These are phyloP conservation scores for Isurus oxyrinchus DNA, from an alignment of 2,113 vertebrate genomes.

Conservation along the genomic window DNA sequence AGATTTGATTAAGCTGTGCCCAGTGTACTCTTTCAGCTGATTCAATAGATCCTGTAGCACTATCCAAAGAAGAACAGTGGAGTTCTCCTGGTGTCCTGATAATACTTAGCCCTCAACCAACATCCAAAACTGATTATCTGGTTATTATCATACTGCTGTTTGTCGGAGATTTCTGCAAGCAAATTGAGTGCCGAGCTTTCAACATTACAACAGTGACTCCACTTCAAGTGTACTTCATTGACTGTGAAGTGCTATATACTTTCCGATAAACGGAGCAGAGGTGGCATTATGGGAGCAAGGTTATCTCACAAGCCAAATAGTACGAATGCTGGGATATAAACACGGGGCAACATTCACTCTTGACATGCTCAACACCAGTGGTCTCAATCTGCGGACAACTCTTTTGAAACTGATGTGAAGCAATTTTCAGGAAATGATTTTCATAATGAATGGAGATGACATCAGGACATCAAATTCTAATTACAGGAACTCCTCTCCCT, in stretches of 20 bases:
- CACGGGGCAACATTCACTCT: neutral
- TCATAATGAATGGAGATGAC: slow-evolving; percentile 21
- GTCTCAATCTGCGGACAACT: neutral
- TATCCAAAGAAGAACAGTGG: neutral
- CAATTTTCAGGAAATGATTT: slow-evolving; percentile 1
- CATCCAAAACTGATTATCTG: neutral
- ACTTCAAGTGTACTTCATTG: neutral
- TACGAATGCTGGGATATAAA: neutral
- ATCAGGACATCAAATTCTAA: slow-evolving; percentile 24
- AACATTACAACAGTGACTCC: neutral
- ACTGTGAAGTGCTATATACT: neutral
- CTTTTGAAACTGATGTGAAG: neutral
- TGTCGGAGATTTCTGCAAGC: neutral
- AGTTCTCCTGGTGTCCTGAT: neutral
- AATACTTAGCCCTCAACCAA: neutral
- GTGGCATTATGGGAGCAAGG: neutral
- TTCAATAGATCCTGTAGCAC: neutral
- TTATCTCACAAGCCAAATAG: neutral
- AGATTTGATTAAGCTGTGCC: neutral
- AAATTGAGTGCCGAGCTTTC: neutral
- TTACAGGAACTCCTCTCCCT: slow-evolving; percentile 3
- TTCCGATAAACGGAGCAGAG: neutral
- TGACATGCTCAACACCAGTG: neutral
- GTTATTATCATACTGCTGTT: neutral
- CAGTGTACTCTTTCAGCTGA: neutral